Base-by-base conservation (phyloP, 2,797 vertebrate genomes). In the Tinamus major region DNA sequence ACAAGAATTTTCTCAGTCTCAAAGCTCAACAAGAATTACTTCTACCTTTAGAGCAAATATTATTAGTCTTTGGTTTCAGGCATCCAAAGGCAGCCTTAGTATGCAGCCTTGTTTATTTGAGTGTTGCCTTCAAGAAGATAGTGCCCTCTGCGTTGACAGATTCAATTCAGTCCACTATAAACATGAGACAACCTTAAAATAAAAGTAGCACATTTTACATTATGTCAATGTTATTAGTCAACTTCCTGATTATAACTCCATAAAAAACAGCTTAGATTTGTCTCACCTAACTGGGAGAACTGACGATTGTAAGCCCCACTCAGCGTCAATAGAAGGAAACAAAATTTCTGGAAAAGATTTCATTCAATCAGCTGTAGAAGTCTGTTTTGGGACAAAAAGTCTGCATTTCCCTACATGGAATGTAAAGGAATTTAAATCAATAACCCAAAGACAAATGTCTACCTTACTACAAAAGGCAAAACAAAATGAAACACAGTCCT, bases 111-210 rank as follows among this genome's bases (percentile, higher is more conserved):
- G 70, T 49, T 72, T 85, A 59, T 74, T 59, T 8, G 1, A 61
- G 17, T 23, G 8, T 27, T 74, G 27, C 44, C 93, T 89, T 83
- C 64, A 85, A 90, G 64, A 95, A 95, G 81, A 89, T 2, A 64
- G 69, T 85, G 93, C 89, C 89, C 86, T 83, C 92, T 95, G 72
- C 89, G 89, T 95, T 95, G 89, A 23, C 85, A 80, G 62, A 91
- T 89, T 75, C 53, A 61, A 63, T 89, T 82, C 81, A 92, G 69
- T 44, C 53, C 77, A 31, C 76, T 90, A 79, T 33, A 87, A 71
- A 74, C 31, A 26, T 63, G n/a, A 76, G 37, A 85, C 1, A 0
- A 77, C 2, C 11, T 44, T 19, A 87, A 90, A 87, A 89, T 64
- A 87, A 74, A 56, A 53, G 21, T 13, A 77, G 10, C 8, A 63